Evolutionary conservation across 2,797 vertebrate species (phyloP).

Genomic region (Anguilla megastoma): DNA sequence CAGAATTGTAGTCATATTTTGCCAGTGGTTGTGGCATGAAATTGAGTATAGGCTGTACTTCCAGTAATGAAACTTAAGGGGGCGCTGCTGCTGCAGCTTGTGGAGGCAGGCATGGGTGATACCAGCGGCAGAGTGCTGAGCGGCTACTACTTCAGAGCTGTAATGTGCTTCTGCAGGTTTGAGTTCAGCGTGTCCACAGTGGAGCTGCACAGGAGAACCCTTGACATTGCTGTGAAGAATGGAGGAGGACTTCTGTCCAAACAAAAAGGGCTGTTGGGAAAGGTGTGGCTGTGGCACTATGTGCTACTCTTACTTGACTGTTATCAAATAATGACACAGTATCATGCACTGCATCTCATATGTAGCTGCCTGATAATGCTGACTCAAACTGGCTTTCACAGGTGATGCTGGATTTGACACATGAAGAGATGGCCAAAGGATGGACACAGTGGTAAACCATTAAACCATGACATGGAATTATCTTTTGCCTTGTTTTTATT

Average conservation of each 20-base stretch:
- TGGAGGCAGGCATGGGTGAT: not conserved
- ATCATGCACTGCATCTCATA: not conserved
- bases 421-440: constrained; percentile 89
- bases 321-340: not conserved
- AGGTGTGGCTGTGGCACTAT: constrained; percentile 67
- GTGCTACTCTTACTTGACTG: not conserved
- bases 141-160: not conserved
- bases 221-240: constrained; percentile 97
- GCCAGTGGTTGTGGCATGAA: not conserved
- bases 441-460: constrained; percentile 89
- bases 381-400: constrained; percentile 51
- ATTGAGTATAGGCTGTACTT: not conserved
- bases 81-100: not conserved
- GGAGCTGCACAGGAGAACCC: constrained; percentile 87
- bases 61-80: not conserved
- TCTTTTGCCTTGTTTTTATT: not conserved
- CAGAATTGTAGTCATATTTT: not conserved
- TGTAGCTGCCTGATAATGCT: not conserved
- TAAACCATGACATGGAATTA: not conserved
- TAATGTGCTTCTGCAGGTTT: constrained; percentile 68
- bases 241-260: constrained; percentile 92
- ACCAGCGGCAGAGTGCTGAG: not conserved
- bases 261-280: constrained; percentile 95
- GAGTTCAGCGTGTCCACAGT: constrained; percentile 92
- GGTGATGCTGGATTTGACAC: constrained; percentile 85